Percentiles rank a stretch among this genome's conserved stretches.
These are phyloP conservation scores for Macroglossus sobrinus DNA, from an alignment of 2,113 vertebrate genomes.

Conservation along the genomic window DNA sequence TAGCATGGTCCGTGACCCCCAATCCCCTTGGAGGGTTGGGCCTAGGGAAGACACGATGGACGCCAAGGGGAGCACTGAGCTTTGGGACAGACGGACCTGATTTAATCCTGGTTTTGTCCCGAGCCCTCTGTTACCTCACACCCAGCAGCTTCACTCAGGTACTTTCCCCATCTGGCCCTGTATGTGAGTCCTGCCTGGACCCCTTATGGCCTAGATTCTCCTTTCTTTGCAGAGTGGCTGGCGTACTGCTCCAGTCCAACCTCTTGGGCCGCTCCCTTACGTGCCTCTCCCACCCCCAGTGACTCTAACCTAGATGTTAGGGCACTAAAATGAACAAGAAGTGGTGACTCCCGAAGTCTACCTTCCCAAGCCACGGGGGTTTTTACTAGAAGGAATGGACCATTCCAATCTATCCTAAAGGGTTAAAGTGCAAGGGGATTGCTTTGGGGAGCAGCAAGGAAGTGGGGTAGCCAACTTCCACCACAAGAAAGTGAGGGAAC, in stretches of 20 bases:
- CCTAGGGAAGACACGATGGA: background rate
- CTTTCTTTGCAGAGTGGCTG: background rate
- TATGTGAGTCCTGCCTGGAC: background rate
- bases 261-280: background rate
- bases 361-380: background rate
- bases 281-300: too few species aligned
- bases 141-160: background rate
- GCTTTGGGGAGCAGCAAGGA: background rate
- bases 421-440: background rate
- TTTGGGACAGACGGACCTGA: background rate
- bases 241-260: background rate
- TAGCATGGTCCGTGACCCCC: background rate
- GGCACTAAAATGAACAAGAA: background rate
- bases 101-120: background rate
- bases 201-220: accelerated
- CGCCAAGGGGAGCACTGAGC: accelerated
- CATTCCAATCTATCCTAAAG: background rate
- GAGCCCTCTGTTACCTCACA: background rate
- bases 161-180: background rate
- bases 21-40: background rate
- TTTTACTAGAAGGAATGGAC: background rate
- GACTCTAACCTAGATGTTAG: background rate
- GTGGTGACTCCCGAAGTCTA: background rate
- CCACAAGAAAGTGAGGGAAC: accelerated
- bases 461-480: background rate